These are phyloP conservation scores for Phalacrocorax carbo DNA, from an alignment of 2,113 vertebrate genomes.

Conservation along the genomic window DNA sequence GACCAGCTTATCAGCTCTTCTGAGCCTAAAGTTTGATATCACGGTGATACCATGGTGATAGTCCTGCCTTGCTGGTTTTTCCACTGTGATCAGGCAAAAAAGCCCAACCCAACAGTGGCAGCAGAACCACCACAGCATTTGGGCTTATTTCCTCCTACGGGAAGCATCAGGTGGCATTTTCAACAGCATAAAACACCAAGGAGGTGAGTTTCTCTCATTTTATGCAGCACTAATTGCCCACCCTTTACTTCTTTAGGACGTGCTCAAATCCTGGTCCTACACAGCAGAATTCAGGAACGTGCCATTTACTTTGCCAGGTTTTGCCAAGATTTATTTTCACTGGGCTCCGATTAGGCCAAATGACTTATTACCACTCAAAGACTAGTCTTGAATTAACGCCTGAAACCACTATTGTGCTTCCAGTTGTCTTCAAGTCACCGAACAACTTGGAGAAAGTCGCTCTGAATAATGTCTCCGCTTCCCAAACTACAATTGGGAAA, in stretches of 20 bases:
- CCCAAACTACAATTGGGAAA: background rate
- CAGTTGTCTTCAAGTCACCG: background rate
- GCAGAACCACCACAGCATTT: background rate
- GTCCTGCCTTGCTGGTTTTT: background rate
- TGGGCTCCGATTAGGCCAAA: accelerated
- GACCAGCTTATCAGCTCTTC: no score
- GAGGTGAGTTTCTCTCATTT: background rate
- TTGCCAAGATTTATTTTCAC: background rate
- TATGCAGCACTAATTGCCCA: background rate
- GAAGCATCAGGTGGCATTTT: background rate
- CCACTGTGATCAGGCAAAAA: background rate
- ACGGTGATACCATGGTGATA: accelerated
- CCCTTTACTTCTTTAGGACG: background rate
- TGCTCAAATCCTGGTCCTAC: background rate
- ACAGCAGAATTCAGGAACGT: accelerated
- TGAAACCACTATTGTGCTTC: background rate
- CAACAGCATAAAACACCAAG: accelerated
- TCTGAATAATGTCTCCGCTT: background rate
- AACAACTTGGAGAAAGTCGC: background rate
- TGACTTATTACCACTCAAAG: accelerated
- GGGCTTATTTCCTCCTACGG: accelerated
- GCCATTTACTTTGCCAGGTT: background rate
- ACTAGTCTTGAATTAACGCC: background rate
- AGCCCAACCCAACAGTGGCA: accelerated
- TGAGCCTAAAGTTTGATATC: background rate